Base-by-base conservation (phyloP, 1,140 invertebrate species). In the Listronotus bonariensis region DNA sequence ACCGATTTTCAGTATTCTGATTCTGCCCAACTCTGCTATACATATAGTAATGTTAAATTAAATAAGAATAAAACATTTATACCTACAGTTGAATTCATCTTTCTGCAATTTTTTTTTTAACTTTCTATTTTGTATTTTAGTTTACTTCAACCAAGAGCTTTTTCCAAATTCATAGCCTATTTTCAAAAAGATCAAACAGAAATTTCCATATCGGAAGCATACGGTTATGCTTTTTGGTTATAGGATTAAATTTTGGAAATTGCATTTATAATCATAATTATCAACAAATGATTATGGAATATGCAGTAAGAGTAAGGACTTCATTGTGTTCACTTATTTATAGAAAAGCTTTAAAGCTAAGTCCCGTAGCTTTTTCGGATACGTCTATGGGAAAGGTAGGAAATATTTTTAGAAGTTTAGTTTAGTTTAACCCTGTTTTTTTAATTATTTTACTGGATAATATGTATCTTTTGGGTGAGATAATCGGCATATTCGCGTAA, bases 321-420 rank as follows among this genome's bases (percentile, higher is more conserved):
- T 88, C 90, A 3, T 87, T 89, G 74, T 89, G 87, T 69, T 88
- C 90, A 0, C 80, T 94, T 36, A 87, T 95, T 65, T 95, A 93
- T 77, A 85, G 90, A 76, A 95, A 94, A 87, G 83, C 87, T 15
- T 76, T 92, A 26, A 82, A 84, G 10, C 75, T 92, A 8, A 89
- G 84, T 45, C 86, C 87, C 70, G 86, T 83, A 3, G 87, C 91
- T 8, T 86, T 90, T 14, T 11, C 77, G 91, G 83, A 90, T 72
- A 92, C 90, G 6, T 92, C 91, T 3, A 85, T 86, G 38, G 94
- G 95, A 9, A 90, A 97, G 81, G 89, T 97, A 75, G 89, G 34
- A 15, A 26, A 26, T 26, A 26, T 26, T 26, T 26, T n/a, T n/a
- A n/a, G n/a, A n/a, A n/a, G n/a, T n/a, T n/a, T n/a, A n/a, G n/a